Percentiles rank a stretch among this genome's conserved stretches.
Conservation (phyloP, 2,888 invertebrate species). For the Tetanocera ferruginea region DNA sequence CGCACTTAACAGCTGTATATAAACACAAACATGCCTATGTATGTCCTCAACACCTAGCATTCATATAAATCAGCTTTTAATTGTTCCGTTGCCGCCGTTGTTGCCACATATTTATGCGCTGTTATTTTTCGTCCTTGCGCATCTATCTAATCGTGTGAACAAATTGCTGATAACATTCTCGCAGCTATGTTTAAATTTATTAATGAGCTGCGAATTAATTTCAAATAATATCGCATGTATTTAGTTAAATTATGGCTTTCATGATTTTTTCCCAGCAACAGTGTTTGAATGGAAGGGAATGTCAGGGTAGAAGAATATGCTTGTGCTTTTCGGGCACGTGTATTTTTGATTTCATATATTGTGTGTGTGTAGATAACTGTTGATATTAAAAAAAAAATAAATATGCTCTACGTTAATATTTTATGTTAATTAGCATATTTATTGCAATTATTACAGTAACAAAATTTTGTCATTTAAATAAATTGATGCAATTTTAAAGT, state of each 20-base stretch:
- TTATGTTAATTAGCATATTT: too few relatives aligned
- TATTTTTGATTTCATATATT: too few relatives aligned
- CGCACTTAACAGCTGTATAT: background rate
- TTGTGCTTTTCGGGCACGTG: too few relatives aligned
- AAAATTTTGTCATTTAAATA: too few relatives aligned
- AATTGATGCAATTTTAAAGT: too few relatives aligned
- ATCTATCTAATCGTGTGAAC: constrained; percentile 10
- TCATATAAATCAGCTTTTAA: constrained; percentile 23
- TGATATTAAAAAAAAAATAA: too few relatives aligned
- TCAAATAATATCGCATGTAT: constrained; percentile 1
- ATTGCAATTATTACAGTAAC: too few relatives aligned
- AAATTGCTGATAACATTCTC: constrained; percentile 1
- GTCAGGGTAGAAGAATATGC: too few relatives aligned
- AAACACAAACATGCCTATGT: background rate
- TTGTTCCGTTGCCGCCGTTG: background rate
- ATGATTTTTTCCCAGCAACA: too few relatives aligned
- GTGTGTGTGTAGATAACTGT: too few relatives aligned
- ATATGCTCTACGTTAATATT: too few relatives aligned
- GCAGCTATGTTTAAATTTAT: constrained; percentile 10
- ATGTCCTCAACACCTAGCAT: background rate
- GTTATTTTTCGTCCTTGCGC: background rate
- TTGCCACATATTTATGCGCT: background rate
- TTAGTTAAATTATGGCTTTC: constrained; percentile 10
- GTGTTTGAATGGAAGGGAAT: too few relatives aligned
- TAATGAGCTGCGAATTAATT: constrained; percentile 21